Conservation (phyloP, 1,140 invertebrate species). For the Helicoverpa armigera region DNA sequence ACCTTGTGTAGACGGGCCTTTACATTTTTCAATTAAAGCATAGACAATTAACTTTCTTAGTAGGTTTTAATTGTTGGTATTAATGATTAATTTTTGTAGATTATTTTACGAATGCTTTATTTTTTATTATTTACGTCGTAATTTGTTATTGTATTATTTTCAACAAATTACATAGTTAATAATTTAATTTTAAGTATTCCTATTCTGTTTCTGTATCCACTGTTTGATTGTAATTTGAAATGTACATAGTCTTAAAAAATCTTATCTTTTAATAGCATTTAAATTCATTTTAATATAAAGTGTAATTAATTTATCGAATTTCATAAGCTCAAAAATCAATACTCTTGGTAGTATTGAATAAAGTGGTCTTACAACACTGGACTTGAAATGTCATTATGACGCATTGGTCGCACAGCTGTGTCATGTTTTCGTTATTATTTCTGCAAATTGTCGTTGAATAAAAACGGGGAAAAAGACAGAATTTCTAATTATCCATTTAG, state of each 20-base stretch:
- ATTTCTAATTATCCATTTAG: background rate
- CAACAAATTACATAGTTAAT: too few species aligned
- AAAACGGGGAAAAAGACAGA: conserved; percentile 2
- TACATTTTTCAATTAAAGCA: too few species aligned
- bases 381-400: conserved; percentile 38
- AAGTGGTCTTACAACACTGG: background rate
- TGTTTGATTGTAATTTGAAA: too few species aligned
- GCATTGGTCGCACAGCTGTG: conserved; percentile 33
- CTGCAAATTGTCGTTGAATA: conserved; percentile 27
- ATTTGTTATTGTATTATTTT: too few species aligned
- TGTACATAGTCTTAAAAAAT: too few species aligned
- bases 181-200: too few species aligned
- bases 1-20: too few species aligned
- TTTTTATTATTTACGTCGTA: too few species aligned
- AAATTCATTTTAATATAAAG: too few species aligned
- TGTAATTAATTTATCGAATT: too few species aligned
- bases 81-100: background rate
- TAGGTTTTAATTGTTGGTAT: background rate
- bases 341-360: background rate
- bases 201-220: too few species aligned
- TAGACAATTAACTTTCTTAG: background rate
- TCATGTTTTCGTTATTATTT: conserved; percentile 48
- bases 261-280: too few species aligned
- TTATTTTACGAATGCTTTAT: background rate
- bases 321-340: background rate